Evolutionary conservation across 37 sponge, comb jelly and placozoan genomes (phyloP).

Genomic region (Dysidea cf. avara): DNA sequence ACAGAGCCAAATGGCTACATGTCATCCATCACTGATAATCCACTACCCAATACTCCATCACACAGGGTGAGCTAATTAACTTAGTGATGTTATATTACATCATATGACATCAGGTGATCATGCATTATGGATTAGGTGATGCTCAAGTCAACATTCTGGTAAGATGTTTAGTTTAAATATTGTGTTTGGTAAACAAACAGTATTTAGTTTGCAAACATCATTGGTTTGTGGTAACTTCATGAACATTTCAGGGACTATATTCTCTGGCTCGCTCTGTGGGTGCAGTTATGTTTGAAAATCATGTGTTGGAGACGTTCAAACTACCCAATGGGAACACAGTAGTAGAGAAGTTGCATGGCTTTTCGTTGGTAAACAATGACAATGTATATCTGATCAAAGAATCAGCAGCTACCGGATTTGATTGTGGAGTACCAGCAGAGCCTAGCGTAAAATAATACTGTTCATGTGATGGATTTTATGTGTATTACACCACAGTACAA

Average conservation of each 20-base stretch:
- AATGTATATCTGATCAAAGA: conserved; percentile 3
- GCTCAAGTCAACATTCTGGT: conserved; percentile 80
- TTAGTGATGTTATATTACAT: conserved; percentile 5
- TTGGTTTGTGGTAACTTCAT: too few species aligned
- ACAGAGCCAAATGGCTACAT: conserved; percentile 75
- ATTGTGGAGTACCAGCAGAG: conserved; percentile 69
- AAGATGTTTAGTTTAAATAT: too few species aligned
- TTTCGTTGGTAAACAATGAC: conserved; percentile 40
- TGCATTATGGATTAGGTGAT: conserved; percentile 75
- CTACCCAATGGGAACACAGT: conserved; percentile 9
- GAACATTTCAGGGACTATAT: conserved; percentile 50
- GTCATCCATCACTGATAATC: conserved; percentile 54
- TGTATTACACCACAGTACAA: conserved; percentile 37
- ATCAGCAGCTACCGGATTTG: conserved; percentile 47
- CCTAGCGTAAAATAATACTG: too few species aligned
- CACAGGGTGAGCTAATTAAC: conserved; percentile 46
- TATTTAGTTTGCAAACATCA: too few species aligned
- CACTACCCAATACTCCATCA: conserved; percentile 53
- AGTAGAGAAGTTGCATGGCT: conserved; percentile 62
- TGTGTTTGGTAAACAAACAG: too few species aligned
- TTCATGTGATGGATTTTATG: too few species aligned
- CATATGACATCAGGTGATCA: conserved; percentile 43
- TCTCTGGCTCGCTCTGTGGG: conserved; percentile 56
- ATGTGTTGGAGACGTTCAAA: conserved; percentile 28
- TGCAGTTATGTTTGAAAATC: conserved; percentile 72